phyloP scores from a whole-genome alignment of 2,888 invertebrate species.

The Hylaea fasciaria region DNA sequence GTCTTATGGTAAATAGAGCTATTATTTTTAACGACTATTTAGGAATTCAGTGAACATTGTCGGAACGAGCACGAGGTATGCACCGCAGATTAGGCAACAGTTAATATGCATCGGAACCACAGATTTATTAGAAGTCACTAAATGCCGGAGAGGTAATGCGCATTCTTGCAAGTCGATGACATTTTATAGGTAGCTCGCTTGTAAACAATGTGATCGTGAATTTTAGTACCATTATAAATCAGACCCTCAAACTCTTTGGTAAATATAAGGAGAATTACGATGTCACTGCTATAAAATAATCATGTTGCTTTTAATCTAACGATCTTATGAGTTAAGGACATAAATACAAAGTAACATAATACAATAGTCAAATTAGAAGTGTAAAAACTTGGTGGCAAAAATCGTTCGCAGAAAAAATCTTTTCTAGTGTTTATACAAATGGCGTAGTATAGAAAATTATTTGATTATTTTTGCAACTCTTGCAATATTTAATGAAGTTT shows the following conservation, averaged over 20 bases:
- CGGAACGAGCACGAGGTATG: slow-evolving; percentile 52
- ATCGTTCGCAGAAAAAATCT: too few species aligned
- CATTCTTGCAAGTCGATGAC: slow-evolving; percentile 56
- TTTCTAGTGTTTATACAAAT: too few species aligned
- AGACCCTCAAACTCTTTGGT: slow-evolving; percentile 29
- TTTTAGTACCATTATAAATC: slow-evolving; percentile 36
- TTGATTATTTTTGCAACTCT: too few species aligned
- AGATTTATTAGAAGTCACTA: slow-evolving; percentile 17
- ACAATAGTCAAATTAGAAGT: too few species aligned
- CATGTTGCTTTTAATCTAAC: not conserved
- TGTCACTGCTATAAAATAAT: not conserved
- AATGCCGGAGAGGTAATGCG: slow-evolving; percentile 48
- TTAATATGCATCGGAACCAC: slow-evolving; percentile 23
- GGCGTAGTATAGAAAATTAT: too few species aligned
- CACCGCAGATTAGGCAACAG: slow-evolving; percentile 8
- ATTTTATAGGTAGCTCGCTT: slow-evolving; percentile 49
- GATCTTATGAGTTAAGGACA: too few species aligned
- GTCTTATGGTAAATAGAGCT: slow-evolving; percentile 56
- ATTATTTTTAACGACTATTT: slow-evolving; percentile 66
- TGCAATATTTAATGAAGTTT: too few species aligned
- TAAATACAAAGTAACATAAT: too few species aligned
- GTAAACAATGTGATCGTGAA: slow-evolving; percentile 45
- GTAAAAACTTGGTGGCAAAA: too few species aligned
- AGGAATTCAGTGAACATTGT: slow-evolving; percentile 62
- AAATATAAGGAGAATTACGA: not conserved